Evolutionary conservation across 35 echinoderm and acorn worm genomes (phyloP), one percentile per base, ranked within the genome.

Genomic region (Patiria miniata): DNA sequence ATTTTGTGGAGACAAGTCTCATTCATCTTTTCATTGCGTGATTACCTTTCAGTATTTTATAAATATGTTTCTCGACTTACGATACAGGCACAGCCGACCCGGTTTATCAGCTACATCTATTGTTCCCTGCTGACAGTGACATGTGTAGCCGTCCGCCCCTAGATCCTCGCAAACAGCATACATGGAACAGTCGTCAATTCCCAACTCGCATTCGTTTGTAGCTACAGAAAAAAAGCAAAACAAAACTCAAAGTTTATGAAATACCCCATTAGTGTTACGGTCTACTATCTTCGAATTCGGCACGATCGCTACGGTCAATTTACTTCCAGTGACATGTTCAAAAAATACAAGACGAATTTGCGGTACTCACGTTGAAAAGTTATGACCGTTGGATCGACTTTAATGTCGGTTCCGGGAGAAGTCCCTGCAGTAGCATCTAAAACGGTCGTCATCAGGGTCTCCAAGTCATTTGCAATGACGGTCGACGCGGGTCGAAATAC

Each of bases 121-220:
- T 26, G 65, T 73, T 32, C 65, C 65, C 14, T 18, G 26, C 65
- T 28, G 26, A 30, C 65, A 73, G 14, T 73, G 65, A 73, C 65
- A 73, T 28, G 65, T 73, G 26, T 26, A 73, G 29, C 65, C 65
- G 34, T 73, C 65, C 26, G 65, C 65, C 1, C 65, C 65, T 8
- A 73, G 65, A 73, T 73, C 29, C 65, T 30, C 2, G 34, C 65
- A 73, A 22, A 34, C 14, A 30, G 65, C 65, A 7, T 73, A 73
- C 65, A 23, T n/a, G 29, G 65, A 73, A 73, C 65, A 73, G 65
- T 73, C 65, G 65, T 73, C 65, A 23, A 16, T 73, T 73, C 29
- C 29, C 65, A 26, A 30, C 26, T 73, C 34, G 26, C 65, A 73
- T 30, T 73, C 65, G 65, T 73, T 34, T 32, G 65, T 73, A 9